Percentiles rank a stretch among this genome's conserved stretches.
phyloP scores from a whole-genome alignment of 2,113 vertebrate genomes.

The Salminus brasiliensis region DNA sequence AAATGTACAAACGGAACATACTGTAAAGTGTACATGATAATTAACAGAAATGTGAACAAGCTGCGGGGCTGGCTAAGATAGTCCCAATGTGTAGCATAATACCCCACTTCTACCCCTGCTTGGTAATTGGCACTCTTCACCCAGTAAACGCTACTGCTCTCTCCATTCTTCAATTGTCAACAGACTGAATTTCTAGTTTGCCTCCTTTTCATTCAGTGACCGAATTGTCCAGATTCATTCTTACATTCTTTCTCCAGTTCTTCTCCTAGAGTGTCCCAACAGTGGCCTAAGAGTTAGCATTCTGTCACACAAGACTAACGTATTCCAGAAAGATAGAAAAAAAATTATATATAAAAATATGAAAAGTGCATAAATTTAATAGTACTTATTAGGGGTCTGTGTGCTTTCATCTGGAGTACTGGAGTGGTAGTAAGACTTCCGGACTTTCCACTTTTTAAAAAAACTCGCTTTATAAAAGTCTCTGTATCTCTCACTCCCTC shows the following conservation, averaged over 20 bases:
- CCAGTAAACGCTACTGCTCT: neutral
- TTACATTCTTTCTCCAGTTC: neutral
- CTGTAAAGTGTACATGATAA: slow-evolving; percentile 11
- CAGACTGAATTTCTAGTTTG: slow-evolving; percentile 39
- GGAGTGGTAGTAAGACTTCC: neutral
- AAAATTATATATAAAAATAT: slow-evolving; percentile 46
- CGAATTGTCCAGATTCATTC: slow-evolving; percentile 5
- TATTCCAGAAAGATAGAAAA: slow-evolving; percentile 30
- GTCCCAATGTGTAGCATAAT: neutral
- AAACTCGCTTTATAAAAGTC: neutral
- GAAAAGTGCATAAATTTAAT: slow-evolving; percentile 66
- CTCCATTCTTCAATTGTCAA: slow-evolving; percentile 63
- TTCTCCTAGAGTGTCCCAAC: neutral
- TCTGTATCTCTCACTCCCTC: neutral
- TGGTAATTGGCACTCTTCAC: slow-evolving; percentile 17
- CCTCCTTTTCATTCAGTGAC: slow-evolving; percentile 47
- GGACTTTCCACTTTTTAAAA: no score
- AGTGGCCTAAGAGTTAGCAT: neutral
- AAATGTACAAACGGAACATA: neutral
- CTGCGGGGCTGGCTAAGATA: neutral
- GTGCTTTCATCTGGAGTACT: neutral
- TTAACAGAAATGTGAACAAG: neutral
- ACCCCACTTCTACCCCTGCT: slow-evolving; percentile 1
- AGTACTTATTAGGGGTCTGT: slow-evolving; percentile 6
- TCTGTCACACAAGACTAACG: neutral